Evolutionary conservation across 2,797 vertebrate genomes (phyloP).

Genomic region (Microctenopoma lineatum): DNA sequence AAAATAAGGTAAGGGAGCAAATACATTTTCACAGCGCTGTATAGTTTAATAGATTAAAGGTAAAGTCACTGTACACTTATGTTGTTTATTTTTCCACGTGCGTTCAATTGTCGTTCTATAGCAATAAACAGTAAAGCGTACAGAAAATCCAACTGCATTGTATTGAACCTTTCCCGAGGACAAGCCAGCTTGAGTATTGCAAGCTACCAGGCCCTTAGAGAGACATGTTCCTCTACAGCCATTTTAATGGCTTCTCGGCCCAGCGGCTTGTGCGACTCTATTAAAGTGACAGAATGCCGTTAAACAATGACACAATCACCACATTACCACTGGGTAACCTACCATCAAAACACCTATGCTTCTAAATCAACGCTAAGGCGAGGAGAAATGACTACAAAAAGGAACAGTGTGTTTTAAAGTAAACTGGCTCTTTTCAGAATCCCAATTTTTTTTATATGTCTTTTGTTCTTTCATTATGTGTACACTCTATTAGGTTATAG

Average conservation of each 20-base stretch:
- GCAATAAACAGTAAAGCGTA: constrained; percentile 15
- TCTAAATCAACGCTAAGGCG: constrained; percentile 60
- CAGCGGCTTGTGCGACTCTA: constrained; percentile 65
- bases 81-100: constrained; percentile 33
- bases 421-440: constrained; percentile 38
- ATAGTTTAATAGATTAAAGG: constrained; percentile 6
- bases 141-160: constrained; percentile 23
- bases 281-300: constrained; percentile 73
- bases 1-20: no score
- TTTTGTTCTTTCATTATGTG: constrained; percentile 31
- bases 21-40: no score
- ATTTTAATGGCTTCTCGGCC: constrained; percentile 56
- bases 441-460: constrained; percentile 8
- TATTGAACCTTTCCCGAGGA: constrained; percentile 34
- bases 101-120: constrained; percentile 33
- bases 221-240: constrained; percentile 38
- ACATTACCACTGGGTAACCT: constrained; percentile 71
- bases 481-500: constrained; percentile 40
- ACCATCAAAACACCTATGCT: constrained; percentile 55
- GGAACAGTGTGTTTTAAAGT: constrained; percentile 29
- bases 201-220: constrained; percentile 43
- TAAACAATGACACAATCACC: constrained; percentile 71
- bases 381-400: constrained; percentile 24
- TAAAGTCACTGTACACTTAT: constrained; percentile 6
- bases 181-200: constrained; percentile 21